Base-by-base conservation (phyloP, 2,113 vertebrate genomes). In the Corythornis vintsioides region DNA sequence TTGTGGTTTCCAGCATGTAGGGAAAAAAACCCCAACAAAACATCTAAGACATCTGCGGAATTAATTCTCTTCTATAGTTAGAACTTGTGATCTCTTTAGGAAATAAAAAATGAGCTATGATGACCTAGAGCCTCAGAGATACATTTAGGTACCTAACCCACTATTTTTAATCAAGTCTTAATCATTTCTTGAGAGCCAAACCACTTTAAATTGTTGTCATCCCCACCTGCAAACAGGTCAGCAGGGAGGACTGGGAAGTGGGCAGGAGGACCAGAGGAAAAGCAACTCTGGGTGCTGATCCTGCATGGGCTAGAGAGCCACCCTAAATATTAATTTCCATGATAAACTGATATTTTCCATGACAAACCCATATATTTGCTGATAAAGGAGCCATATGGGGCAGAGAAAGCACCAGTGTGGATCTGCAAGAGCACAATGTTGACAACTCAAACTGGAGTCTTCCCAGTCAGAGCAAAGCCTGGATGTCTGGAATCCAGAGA, bases 121-220 rank as follows among this genome's bases (percentile, higher is more conserved):
- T 95, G 93, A 95, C 93, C 93, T 47, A 86, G 43, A 95, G 88
- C 92, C 69, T 88, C 26, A 12, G 13, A 88, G 72, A 71, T 7
- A 80, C 79, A 87, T 85, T n/a, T 14, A 74, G 85, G 56, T 94
- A 83, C 29, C 75, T 50, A 69, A 70, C 14, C 47, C 25, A 3
- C 55, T 85, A 85, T 91, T 85, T 94, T 86, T 25, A 93, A 73
- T 50, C 52, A 64, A 61, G 75, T 92, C 85, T 88, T 20, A 70
- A 5, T 59, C 61, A 29, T 80, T 86, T 31, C 64, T 25, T 64
- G 75, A 50, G 52, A 70, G n/a, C 28, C 20, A 78, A 79, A n/a
- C 80, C 72, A 48, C 57, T 89, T 74, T 19, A 22, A 89, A 80
- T 40, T 17, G 75, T 6, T 91, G 83, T 45, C 61, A 71, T 24